These are phyloP conservation scores for Sylvietta virens DNA, from an alignment of 2,113 vertebrate genomes.

Conservation along the genomic window DNA sequence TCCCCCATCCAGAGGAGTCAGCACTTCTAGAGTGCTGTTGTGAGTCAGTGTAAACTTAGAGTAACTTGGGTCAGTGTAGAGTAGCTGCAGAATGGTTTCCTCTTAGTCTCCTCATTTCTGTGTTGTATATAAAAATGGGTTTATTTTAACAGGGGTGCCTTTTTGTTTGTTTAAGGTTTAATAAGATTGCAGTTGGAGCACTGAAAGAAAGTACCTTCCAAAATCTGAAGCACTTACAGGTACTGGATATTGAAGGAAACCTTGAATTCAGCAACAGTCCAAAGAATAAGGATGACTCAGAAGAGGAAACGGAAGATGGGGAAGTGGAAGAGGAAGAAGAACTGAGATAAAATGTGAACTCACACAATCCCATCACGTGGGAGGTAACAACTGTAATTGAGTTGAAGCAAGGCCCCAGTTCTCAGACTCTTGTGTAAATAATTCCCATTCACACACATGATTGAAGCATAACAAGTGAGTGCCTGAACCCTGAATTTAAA, in stretches of 20 bases:
- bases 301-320: conserved; percentile 69
- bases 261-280: conserved; percentile 70
- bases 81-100: neutral
- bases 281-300: conserved; percentile 62
- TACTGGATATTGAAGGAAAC: conserved; percentile 86
- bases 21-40: neutral
- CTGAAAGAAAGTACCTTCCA: conserved; percentile 86
- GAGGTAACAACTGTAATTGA: conserved; percentile 13
- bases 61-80: neutral
- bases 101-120: neutral
- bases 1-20: neutral
- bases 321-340: conserved; percentile 62
- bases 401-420: neutral
- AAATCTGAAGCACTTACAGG: conserved; percentile 85
- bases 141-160: neutral
- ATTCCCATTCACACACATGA: neutral
- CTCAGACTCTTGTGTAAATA: neutral
- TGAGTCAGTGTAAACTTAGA: neutral
- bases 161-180: conserved; percentile 76
- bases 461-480: neutral
- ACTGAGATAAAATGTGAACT: conserved; percentile 50
- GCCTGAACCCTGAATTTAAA: neutral
- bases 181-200: conserved; percentile 82
- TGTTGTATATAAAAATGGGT: neutral
- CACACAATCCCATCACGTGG: neutral